Base-by-base conservation (phyloP, 2,797 vertebrate genomes). In the Rhynchotus rufescens region DNA sequence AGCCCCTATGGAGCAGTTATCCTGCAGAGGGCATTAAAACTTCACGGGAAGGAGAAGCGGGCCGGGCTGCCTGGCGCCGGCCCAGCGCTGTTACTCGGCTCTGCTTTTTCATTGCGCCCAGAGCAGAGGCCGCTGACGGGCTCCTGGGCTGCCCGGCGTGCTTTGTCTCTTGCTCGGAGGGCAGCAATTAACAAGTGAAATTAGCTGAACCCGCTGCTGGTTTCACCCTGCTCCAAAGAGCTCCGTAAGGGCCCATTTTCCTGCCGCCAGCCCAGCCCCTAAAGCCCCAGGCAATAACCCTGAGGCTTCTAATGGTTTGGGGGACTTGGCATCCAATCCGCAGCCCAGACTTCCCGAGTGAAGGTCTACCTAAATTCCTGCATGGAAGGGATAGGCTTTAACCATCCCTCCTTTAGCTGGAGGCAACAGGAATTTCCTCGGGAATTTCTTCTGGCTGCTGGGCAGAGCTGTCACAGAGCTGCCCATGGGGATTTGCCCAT, bases 21-120 rank as follows among this genome's bases (percentile, higher is more conserved):
- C 86, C 95, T 97, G 92, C 91, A 96, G 93, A 94, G 90, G 96
- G 95, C 92, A 94, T 94, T 88, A 80, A 91, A 92, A 94, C 86
- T 88, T 95, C 91, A 89, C 76, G 2, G 5, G 83, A 82, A 40
- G 82, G 65, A 89, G 10, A 45, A 88, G 14, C 30, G 36, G 47
- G 42, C 67, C 66, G 84, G 16, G 28, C 59, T 19, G 30, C 13
- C 38, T 59, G 75, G 23, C 79, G 67, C 67, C 86, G 17, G 5
- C 40, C 15, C 49, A 34, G 47, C 57, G 42, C 36, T 1, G 0
- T 32, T 77, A 7, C 66, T 51, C 74, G 57, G 49, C 9, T n/a
- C 71, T 47, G 32, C 12, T 5, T 38, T 68, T 44, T 60, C 64
- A n/a, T 38, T 6, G 21, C 19, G 0, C 21, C 54, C 44, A n/a